Base-by-base conservation (phyloP, 2,888 invertebrate genomes). In the Microctonus hyperodae region DNA sequence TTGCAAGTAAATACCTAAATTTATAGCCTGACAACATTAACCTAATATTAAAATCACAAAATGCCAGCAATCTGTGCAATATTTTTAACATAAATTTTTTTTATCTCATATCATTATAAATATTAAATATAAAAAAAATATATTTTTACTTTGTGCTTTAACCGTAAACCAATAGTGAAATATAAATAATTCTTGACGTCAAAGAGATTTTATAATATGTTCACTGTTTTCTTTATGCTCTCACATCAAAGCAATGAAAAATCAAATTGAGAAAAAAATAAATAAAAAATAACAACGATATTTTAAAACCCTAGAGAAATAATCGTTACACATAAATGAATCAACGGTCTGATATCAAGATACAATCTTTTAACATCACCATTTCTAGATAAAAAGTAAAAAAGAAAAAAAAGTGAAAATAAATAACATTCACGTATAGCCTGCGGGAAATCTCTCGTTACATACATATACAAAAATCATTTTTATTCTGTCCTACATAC, bases 1-100 rank as follows among this genome's bases (percentile, higher is more conserved):
- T 37, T 23, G 44, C 25, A 44, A 40, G 33, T 60, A 56, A 44
- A 65, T 25, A 53, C 60, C 37, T 31, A 40, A 33, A 61, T 65
- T 60, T 65, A 65, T 60, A 35, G 44, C 55, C 31, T 31, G 31
- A 60, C n/a, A 65, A 33, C 55, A 44, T 48, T 55, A 60, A 40
- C 28, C 11, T 31, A 22, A 64, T 11, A 25, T 31, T 10, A 37
- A 23, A 37, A n/a, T n/a, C 23, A 28, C n/a, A 10, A 62, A 62
- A 60, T 20, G 1, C 20, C 13, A 20, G 51, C 3, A 44, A 9
- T 16, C 13, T 6, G 4, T 44, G 10, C 9, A 37, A 37, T 6
- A 16, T 44, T 4, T 16, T 44, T 16, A 9, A 6, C n/a, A n/a
- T n/a, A 44, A 16, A 44, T 44, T 6, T 44, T 44, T 44, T 44